A percentile compares a stretch with the other conserved stretches of the same genome.
Evolutionary conservation across 2,113 vertebrate species (phyloP).

Genomic region (Cricetomys ansorgei): DNA sequence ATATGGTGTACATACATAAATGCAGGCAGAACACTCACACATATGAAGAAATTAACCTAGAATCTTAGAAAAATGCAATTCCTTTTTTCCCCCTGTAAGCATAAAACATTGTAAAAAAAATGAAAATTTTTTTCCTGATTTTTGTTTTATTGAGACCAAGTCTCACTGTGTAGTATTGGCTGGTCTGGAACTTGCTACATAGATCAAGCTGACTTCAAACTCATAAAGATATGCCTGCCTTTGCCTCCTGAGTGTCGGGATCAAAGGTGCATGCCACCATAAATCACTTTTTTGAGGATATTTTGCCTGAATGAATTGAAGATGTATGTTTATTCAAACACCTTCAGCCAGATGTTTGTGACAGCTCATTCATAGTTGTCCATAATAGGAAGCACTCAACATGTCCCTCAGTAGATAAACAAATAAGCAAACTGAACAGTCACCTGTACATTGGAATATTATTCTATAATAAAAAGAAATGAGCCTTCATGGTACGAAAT

Average conservation of each 20-base stretch:
- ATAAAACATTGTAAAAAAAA: background rate
- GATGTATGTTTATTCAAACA: background rate
- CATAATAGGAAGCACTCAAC: background rate
- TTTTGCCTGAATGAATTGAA: constrained; percentile 7
- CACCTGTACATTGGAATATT: background rate
- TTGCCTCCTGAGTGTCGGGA: background rate
- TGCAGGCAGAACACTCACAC: background rate
- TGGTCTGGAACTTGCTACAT: background rate
- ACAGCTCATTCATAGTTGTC: background rate
- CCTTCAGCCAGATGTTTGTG: background rate
- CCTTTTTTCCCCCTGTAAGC: background rate
- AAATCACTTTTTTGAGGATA: background rate
- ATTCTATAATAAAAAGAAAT: constrained; percentile 1
- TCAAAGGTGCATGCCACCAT: background rate
- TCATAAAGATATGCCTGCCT: background rate
- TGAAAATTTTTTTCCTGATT: background rate
- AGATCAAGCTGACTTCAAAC: background rate
- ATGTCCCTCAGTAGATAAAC: background rate
- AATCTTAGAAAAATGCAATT: constrained; percentile 32
- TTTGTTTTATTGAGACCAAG: background rate
- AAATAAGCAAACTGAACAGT: background rate
- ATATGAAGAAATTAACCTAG: background rate
- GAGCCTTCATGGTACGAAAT: background rate
- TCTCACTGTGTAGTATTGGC: background rate
- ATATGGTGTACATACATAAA: background rate